A percentile compares a stretch with the other conserved stretches of the same genome.
phyloP scores from a whole-genome alignment of 2,888 invertebrate species.

The Omphaloscelis lunosa region DNA sequence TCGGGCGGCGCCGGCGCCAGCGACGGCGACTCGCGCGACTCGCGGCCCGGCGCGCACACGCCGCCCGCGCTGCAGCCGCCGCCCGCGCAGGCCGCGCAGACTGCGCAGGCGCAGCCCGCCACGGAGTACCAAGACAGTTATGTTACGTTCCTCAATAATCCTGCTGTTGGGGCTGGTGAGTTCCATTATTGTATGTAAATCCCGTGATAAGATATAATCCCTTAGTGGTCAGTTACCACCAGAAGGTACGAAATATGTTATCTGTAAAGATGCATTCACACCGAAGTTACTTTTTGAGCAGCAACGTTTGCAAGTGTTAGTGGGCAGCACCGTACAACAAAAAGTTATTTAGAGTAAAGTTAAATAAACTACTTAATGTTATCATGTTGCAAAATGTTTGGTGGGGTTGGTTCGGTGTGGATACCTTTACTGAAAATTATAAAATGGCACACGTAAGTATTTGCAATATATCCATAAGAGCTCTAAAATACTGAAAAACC shows the following conservation, averaged over 20 bases:
- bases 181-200: slow-evolving; percentile 20
- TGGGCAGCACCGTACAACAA: not conserved
- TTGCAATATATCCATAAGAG: not conserved
- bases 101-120: slow-evolving; percentile 76
- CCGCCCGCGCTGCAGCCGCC: slow-evolving; percentile 74
- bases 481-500: not conserved
- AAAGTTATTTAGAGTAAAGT: not conserved
- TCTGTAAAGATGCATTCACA: not conserved
- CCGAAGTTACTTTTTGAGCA: not conserved
- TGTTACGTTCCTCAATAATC: slow-evolving; percentile 92
- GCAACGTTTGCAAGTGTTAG: not conserved
- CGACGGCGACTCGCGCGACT: slow-evolving; percentile 83
- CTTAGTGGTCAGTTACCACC: not conserved
- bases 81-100: slow-evolving; percentile 5
- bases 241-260: not conserved
- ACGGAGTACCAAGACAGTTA: slow-evolving; percentile 91
- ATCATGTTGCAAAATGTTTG: not conserved
- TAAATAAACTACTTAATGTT: not conserved
- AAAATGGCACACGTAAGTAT: not conserved
- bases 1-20: slow-evolving; percentile 68
- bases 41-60: slow-evolving; percentile 94
- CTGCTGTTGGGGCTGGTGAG: slow-evolving; percentile 82
- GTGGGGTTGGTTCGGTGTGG: not conserved
- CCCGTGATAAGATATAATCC: not conserved
- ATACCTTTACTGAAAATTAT: not conserved